Conservation (phyloP, 92 coral and sea anemone genomes). For the Muricea muricata region DNA sequence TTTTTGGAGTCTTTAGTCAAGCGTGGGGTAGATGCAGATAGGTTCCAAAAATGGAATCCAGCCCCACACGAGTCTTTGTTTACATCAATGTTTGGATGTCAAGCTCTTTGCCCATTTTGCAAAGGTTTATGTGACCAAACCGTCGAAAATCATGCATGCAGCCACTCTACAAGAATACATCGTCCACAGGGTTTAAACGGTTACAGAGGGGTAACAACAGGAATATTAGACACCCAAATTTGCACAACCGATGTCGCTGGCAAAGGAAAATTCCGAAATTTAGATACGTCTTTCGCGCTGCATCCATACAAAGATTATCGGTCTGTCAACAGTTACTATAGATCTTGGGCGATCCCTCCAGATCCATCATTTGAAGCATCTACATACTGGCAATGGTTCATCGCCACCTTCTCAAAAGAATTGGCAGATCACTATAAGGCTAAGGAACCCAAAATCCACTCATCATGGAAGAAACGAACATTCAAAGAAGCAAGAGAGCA, state of each 20-base stretch:
- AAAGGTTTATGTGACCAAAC: slow-evolving; percentile 16
- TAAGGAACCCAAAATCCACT: neutral
- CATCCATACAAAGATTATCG: slow-evolving; percentile 23
- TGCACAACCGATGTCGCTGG: slow-evolving; percentile 15
- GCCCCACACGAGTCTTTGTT: neutral
- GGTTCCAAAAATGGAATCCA: neutral
- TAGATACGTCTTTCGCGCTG: neutral
- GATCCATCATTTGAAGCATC: slow-evolving; percentile 26
- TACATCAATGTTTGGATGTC: slow-evolving; percentile 17
- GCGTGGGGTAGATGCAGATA: neutral
- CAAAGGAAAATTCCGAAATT: neutral
- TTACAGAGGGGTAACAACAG: neutral
- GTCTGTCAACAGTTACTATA: slow-evolving; percentile 20
- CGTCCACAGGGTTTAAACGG: slow-evolving; percentile 26
- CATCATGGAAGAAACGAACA: neutral
- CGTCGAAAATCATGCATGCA: neutral
- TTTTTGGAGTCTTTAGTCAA: neutral
- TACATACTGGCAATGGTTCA: slow-evolving; percentile 23
- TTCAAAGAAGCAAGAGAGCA: slow-evolving; percentile 11
- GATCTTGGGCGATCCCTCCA: slow-evolving; percentile 32
- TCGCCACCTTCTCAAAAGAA: neutral
- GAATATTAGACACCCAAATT: neutral
- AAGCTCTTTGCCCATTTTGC: slow-evolving; percentile 12
- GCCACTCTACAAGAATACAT: slow-evolving; percentile 12
- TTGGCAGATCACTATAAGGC: neutral